Conservation (phyloP, 2,113 vertebrate species). For the Labeo catla region DNA sequence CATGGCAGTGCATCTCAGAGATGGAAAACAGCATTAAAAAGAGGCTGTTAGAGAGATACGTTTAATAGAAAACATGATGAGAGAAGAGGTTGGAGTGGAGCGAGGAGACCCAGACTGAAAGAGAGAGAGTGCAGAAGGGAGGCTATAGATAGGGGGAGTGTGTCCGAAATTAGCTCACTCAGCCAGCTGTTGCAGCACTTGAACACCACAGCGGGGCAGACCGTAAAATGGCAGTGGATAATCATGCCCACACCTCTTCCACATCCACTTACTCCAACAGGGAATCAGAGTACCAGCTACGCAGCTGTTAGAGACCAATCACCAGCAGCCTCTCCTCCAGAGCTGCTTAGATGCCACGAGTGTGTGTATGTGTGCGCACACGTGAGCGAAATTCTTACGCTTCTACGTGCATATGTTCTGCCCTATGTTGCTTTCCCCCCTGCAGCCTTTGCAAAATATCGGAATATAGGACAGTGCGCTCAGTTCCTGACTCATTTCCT, state of each 20-base stretch:
- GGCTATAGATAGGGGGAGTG: slow-evolving; percentile 8
- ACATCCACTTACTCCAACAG: slow-evolving; percentile 27
- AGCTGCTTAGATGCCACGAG: neutral
- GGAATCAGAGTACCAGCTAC: slow-evolving; percentile 23
- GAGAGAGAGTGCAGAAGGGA: neutral
- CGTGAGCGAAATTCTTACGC: neutral
- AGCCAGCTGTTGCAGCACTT: slow-evolving; percentile 52
- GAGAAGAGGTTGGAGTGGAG: slow-evolving; percentile 22
- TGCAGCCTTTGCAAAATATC: slow-evolving; percentile 21
- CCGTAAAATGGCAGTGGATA: slow-evolving; percentile 40
- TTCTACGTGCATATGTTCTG: neutral
- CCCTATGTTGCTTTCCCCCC: slow-evolving; percentile 18
- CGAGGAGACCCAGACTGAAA: slow-evolving; percentile 19
- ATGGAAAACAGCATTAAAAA: neutral
- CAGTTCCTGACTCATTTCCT: slow-evolving; percentile 35
- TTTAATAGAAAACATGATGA: neutral
- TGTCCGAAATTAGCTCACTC: slow-evolving; percentile 31
- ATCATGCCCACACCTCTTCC: slow-evolving; percentile 29
- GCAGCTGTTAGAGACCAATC: slow-evolving; percentile 40
- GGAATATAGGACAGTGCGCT: slow-evolving; percentile 26
- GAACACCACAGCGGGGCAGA: slow-evolving; percentile 26
- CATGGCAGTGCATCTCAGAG: neutral
- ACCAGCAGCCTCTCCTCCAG: neutral
- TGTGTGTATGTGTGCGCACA: no score
- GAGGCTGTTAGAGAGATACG: slow-evolving; percentile 9